phyloP scores from a whole-genome alignment of 30 jellyfish, hydroid and myxozoan genomes.

The Rhopilema esculentum region DNA sequence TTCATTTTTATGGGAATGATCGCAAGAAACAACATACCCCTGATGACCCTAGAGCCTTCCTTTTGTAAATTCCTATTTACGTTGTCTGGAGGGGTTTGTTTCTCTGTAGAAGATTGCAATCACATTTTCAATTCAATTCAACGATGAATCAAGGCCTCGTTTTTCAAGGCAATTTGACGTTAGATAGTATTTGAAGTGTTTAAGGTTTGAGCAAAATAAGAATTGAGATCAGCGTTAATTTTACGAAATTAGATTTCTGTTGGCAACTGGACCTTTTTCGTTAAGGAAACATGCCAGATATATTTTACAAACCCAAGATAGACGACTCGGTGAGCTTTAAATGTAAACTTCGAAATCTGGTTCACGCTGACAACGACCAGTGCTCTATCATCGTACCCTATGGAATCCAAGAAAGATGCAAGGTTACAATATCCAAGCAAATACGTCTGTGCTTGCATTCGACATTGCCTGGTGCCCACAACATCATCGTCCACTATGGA shows the following conservation, averaged over 20 bases:
- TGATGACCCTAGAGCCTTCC: no score
- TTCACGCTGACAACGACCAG: slow-evolving; percentile 34
- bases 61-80: no score
- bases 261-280: no score
- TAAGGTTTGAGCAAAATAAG: no score
- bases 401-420: slow-evolving; percentile 69
- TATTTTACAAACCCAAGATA: slow-evolving; percentile 43
- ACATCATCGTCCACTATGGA: slow-evolving; percentile 80
- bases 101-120: not conserved
- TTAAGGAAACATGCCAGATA: slow-evolving; percentile 15
- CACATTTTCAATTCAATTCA: not conserved
- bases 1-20: no score
- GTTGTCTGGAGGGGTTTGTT: no score
- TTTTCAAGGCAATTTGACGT: not conserved
- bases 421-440: slow-evolving; percentile 73
- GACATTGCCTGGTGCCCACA: slow-evolving; percentile 35
- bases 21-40: no score
- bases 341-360: not conserved
- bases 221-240: no score
- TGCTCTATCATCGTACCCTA: slow-evolving; percentile 40
- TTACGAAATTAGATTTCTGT: no score
- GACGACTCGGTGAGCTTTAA: slow-evolving; percentile 16
- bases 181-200: not conserved
- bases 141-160: not conserved
- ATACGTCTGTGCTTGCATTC: slow-evolving; percentile 66